These are phyloP conservation scores for Oncorhynchus gorbuscha DNA, from an alignment of 2,113 vertebrate genomes.

Conservation along the genomic window DNA sequence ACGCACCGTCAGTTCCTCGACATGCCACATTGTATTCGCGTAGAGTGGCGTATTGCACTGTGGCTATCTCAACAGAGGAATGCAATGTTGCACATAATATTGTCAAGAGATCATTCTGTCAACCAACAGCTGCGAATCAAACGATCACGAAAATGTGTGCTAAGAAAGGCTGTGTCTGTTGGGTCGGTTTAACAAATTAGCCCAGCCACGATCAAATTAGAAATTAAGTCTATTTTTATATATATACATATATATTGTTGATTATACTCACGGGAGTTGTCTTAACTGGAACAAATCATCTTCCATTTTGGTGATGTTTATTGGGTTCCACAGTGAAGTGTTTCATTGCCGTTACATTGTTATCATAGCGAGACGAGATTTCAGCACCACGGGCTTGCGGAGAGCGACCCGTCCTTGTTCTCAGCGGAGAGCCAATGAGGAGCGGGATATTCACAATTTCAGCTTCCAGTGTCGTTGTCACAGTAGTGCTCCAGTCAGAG, in stretches of 20 bases:
- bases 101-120: background rate
- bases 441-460: slow-evolving; percentile 5
- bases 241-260: too few relatives aligned
- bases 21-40: background rate
- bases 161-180: slow-evolving; percentile 33
- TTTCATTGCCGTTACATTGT: slow-evolving; percentile 84
- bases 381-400: slow-evolving; percentile 73
- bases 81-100: background rate
- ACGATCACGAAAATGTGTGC: slow-evolving; percentile 10
- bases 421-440: slow-evolving; percentile 22
- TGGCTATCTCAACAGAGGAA: background rate
- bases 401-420: slow-evolving; percentile 71
- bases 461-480: background rate
- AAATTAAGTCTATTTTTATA: background rate
- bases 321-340: slow-evolving; percentile 58
- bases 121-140: slow-evolving; percentile 20
- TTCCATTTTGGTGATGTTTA: slow-evolving; percentile 86
- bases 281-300: slow-evolving; percentile 96
- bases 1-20: background rate
- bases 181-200: slow-evolving; percentile 23
- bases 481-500: background rate
- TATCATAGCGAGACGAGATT: slow-evolving; percentile 65
- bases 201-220: slow-evolving; percentile 8
- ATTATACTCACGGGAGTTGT: slow-evolving; percentile 92
- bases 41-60: background rate